Percentiles rank a stretch among this genome's conserved stretches.
These are phyloP conservation scores for Zelostemma sp. DNA, from an alignment of 1,140 invertebrate species.

Conservation along the genomic window DNA sequence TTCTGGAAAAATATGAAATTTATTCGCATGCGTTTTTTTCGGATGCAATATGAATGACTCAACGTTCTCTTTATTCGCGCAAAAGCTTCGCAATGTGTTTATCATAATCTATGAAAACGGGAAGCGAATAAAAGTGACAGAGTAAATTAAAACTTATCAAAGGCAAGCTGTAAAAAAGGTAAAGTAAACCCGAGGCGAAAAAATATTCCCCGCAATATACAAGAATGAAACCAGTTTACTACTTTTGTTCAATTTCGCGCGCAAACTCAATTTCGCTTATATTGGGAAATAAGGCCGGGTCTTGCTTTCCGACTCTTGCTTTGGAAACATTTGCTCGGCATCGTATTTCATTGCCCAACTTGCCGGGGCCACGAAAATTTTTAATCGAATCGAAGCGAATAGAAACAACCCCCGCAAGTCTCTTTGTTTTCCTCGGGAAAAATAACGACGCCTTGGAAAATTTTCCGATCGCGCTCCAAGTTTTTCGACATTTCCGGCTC, in stretches of 20 bases:
- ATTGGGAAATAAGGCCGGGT: constrained; percentile 25
- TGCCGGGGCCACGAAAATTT: neutral
- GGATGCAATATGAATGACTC: too few species aligned
- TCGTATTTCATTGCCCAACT: constrained; percentile 2
- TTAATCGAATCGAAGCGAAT: constrained; percentile 1
- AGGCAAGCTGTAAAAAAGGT: neutral
- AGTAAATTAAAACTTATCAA: too few species aligned
- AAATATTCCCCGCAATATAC: constrained; percentile 15
- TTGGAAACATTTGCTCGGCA: neutral
- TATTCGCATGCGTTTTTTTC: too few species aligned
- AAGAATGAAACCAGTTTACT: constrained; percentile 16
- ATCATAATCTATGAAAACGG: too few species aligned
- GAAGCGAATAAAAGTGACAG: too few species aligned
- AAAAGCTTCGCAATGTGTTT: too few species aligned
- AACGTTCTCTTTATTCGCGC: too few species aligned
- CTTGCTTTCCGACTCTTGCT: too few species aligned
- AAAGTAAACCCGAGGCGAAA: neutral
- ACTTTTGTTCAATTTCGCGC: constrained; percentile 32
- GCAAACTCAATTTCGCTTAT: constrained; percentile 27
- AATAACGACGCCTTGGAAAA: neutral
- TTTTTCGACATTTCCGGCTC: neutral
- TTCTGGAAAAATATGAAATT: too few species aligned
- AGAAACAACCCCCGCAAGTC: neutral
- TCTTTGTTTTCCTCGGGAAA: neutral
- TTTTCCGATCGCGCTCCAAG: neutral